Conservation (phyloP, 2,113 vertebrate species). For the Phalacrocorax carbo region DNA sequence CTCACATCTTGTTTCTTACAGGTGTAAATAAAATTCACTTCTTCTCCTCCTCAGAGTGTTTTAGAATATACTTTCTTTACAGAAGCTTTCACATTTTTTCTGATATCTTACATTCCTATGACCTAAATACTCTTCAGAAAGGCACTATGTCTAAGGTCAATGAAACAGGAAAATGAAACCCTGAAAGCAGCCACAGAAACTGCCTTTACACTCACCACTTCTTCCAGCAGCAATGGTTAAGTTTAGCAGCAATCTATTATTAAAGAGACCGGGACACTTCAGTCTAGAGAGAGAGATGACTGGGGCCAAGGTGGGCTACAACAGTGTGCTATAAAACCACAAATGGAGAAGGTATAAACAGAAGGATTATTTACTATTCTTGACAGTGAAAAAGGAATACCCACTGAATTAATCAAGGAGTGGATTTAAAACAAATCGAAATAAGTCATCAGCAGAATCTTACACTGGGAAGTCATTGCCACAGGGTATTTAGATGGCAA, state of each 20-base stretch:
- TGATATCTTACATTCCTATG: background rate
- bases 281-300: background rate
- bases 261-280: background rate
- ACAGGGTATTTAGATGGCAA: background rate
- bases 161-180: background rate
- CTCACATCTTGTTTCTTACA: background rate
- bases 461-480: background rate
- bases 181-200: background rate
- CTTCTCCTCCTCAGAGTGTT: background rate
- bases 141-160: background rate
- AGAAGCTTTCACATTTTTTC: background rate
- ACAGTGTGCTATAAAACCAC: background rate
- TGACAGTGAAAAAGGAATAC: background rate
- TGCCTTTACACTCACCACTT: background rate
- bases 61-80: background rate
- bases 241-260: slow-evolving; percentile 33
- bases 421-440: background rate
- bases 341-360: background rate
- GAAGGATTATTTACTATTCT: background rate
- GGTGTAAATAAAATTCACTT: background rate
- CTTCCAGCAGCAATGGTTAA: background rate
- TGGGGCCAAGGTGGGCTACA: background rate
- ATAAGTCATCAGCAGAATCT: background rate
- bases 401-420: slow-evolving; percentile 1
- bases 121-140: background rate